phyloP scores from a whole-genome alignment of 2,888 invertebrate species.

The Lutraria lutraria region DNA sequence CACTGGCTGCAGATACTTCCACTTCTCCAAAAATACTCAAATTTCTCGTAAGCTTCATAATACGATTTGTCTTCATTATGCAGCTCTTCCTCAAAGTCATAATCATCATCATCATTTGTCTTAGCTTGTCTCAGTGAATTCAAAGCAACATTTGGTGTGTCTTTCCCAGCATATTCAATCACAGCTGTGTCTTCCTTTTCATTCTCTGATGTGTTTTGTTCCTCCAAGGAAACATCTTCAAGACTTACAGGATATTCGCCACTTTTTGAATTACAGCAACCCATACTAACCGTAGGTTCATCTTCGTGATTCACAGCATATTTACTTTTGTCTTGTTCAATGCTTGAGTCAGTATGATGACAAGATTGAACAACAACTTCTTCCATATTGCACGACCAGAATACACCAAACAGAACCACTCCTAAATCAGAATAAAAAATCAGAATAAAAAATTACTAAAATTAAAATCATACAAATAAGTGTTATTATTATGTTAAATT shows the following conservation, averaged over 20 bases:
- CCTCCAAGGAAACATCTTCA: not conserved
- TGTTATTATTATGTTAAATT: too few relatives aligned
- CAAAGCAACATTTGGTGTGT: not conserved
- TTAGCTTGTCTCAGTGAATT: slow-evolving; percentile 3
- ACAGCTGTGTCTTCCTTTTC: not conserved
- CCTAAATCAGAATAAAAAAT: slow-evolving; percentile 9
- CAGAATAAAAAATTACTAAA: not conserved
- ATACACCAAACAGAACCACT: not conserved
- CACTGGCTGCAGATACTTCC: slow-evolving; percentile 83
- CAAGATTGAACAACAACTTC: not conserved
- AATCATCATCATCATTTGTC: slow-evolving; percentile 28
- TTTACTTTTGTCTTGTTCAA: not conserved
- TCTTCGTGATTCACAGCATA: too few relatives aligned
- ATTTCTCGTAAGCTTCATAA: slow-evolving; percentile 57
- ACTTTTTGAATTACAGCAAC: slow-evolving; percentile 8
- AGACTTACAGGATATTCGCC: not conserved
- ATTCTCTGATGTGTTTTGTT: too few relatives aligned
- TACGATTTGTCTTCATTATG: not conserved
- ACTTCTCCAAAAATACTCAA: slow-evolving; percentile 79
- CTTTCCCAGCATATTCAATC: not conserved
- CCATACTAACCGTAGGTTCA: not conserved
- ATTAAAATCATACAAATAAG: not conserved
- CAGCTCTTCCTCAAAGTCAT: not conserved
- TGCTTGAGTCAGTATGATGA: not conserved
- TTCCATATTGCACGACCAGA: not conserved